Percentiles rank a stretch among this genome's conserved stretches.
These are phyloP conservation scores for Metellina segmentata DNA, from an alignment of 2,888 invertebrate species.

Conservation along the genomic window DNA sequence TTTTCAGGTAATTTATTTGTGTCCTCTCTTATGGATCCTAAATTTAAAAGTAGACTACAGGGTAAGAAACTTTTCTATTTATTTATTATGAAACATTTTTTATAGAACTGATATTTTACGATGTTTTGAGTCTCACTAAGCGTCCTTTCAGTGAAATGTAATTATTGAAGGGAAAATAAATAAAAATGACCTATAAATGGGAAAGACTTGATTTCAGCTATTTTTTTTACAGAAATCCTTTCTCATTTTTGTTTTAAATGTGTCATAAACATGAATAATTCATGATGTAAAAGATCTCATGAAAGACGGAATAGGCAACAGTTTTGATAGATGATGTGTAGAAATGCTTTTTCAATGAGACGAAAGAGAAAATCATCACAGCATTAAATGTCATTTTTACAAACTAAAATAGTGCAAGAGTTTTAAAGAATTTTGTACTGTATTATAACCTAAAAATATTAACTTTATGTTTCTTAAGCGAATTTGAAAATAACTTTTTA, in stretches of 20 bases:
- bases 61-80: slow-evolving; percentile 33
- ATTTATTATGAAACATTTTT: neutral
- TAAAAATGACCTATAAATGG: neutral
- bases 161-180: neutral
- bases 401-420: no score
- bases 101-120: no score
- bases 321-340: neutral
- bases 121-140: no score
- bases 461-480: no score
- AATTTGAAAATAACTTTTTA: no score
- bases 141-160: no score
- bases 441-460: no score
- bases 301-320: neutral
- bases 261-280: neutral
- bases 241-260: neutral
- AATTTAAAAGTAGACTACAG: neutral
- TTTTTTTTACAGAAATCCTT: neutral
- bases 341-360: neutral
- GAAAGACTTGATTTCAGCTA: neutral
- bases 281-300: neutral
- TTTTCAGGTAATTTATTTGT: slow-evolving; percentile 57
- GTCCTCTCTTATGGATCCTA: slow-evolving; percentile 37
- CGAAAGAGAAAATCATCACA: neutral
- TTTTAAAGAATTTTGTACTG: no score
- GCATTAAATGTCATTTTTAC: no score